Percentiles rank a stretch among this genome's conserved stretches.
Conservation (phyloP, 2,888 invertebrate genomes). For the Pseudolycoriella hygida region DNA sequence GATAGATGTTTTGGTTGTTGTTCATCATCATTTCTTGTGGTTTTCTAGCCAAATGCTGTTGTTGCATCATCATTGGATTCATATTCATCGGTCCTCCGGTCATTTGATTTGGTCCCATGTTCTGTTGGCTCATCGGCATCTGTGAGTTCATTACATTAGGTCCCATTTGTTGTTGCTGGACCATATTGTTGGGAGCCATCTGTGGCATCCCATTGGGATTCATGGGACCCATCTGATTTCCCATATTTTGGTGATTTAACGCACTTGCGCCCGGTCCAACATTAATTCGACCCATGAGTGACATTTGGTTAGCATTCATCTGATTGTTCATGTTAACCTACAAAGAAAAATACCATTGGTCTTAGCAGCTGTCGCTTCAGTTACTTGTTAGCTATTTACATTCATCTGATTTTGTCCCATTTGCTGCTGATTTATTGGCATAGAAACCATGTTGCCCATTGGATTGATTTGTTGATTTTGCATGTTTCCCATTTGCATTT, state of each 20-base stretch:
- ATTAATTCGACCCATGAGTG: constrained; percentile 25
- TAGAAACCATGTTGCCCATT: constrained; percentile 22
- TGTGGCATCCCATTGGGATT: constrained; percentile 24
- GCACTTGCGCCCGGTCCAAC: constrained; percentile 30
- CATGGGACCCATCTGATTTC: constrained; percentile 17
- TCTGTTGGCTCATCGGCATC: neutral
- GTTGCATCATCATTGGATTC: constrained; percentile 24
- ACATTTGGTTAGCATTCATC: constrained; percentile 22
- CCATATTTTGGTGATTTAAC: neutral
- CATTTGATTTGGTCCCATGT: constrained; percentile 14
- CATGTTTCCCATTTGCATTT: constrained; percentile 27
- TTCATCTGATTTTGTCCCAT: constrained; percentile 21
- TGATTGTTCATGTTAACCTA: constrained; percentile 3
- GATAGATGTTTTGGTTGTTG: constrained; percentile 14
- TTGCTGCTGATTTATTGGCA: constrained; percentile 18
- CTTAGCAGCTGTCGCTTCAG: too few species aligned
- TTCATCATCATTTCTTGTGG: constrained; percentile 22
- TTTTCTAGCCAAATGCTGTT: constrained; percentile 20
- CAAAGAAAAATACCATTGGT: too few species aligned
- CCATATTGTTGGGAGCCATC: neutral
- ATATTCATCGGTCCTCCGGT: constrained; percentile 18
- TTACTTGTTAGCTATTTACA: too few species aligned
- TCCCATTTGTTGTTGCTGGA: constrained; percentile 1
- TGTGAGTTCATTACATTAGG: neutral
- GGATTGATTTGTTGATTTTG: constrained; percentile 22